Conservation (phyloP, 2,797 vertebrate species). For the Craterocephalus amniculus region DNA sequence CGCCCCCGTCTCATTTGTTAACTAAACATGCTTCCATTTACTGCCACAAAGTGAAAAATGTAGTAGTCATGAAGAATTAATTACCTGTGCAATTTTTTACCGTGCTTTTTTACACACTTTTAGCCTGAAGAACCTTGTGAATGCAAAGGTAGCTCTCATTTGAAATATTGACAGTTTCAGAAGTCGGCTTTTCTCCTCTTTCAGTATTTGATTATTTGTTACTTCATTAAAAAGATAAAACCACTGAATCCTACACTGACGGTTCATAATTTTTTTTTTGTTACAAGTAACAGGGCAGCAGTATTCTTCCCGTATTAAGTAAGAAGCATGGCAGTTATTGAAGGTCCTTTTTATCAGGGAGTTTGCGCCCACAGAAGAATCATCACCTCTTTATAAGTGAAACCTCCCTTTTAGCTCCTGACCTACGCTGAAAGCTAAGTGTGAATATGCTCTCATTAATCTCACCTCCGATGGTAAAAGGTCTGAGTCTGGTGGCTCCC, state of each 20-base stretch:
- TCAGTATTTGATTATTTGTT: constrained; percentile 47
- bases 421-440: constrained; percentile 61
- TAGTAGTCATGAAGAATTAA: constrained; percentile 78
- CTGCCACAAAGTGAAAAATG: constrained; percentile 76
- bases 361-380: constrained; percentile 59
- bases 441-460: constrained; percentile 77
- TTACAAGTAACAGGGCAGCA: background rate
- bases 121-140: constrained; percentile 55
- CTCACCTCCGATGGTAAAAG: constrained; percentile 66
- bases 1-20: constrained; percentile 67
- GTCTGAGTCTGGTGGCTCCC: constrained; percentile 56
- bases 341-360: constrained; percentile 40
- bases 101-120: constrained; percentile 57
- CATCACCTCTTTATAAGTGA: constrained; percentile 65
- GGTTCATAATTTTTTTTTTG: constrained; percentile 11
- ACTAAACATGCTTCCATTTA: constrained; percentile 73
- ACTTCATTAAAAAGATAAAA: constrained; percentile 25
- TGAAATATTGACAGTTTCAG: constrained; percentile 59
- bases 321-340: constrained; percentile 10
- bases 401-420: constrained; percentile 75
- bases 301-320: constrained; percentile 23
- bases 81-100: constrained; percentile 70
- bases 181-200: constrained; percentile 23
- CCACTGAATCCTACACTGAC: constrained; percentile 27
- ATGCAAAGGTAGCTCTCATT: constrained; percentile 40